Evolutionary conservation across 2,888 invertebrate species (phyloP), one percentile per base, ranked within the genome.

Genomic region (Pyralis farinalis): DNA sequence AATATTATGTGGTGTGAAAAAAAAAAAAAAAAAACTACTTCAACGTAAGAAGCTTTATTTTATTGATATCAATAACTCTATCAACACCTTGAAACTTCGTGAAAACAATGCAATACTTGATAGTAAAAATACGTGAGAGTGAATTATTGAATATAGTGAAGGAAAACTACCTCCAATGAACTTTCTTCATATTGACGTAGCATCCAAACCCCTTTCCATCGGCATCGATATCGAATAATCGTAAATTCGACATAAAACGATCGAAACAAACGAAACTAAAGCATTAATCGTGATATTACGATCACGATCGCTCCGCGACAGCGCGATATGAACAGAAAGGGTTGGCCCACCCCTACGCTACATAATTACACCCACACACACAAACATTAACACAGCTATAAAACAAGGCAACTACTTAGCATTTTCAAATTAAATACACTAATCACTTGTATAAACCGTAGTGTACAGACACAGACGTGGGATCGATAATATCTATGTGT

Each of bases 381-480:
- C 44, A 54, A 51, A 61, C 76, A 65, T 67, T 71, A 75, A 74
- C 71, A 78, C 80, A 72, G 55, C 71, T 62, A 76, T 77, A 78
- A 81, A 84, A 83, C 84, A 85, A 81, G 79, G 79, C 78, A 84
- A 87, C 87, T 87, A 85, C 87, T 88, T 87, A 87, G 83, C 88
- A 85, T 87, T 87, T 87, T 88, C 87, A 85, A 88, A 88, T 88
- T 86, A 88, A 87, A 86, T 85, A 87, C 87, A 87, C 87, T 88
- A 88, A 88, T 87, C 86, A 87, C 85, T 82, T 80, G 81, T 84
- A 82, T 83, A 83, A 81, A 80, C 80, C 67, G 63, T 45, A 46
- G 76, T 73, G 68, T 79, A 73, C 65, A 68, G 64, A 85, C 65
- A 76, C 64, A 58, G 49, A 44, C 53, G 43, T 40, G 42, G 66